Evolutionary conservation across 2,113 vertebrate species (phyloP).

Genomic region (Daphoenositta chrysoptera): DNA sequence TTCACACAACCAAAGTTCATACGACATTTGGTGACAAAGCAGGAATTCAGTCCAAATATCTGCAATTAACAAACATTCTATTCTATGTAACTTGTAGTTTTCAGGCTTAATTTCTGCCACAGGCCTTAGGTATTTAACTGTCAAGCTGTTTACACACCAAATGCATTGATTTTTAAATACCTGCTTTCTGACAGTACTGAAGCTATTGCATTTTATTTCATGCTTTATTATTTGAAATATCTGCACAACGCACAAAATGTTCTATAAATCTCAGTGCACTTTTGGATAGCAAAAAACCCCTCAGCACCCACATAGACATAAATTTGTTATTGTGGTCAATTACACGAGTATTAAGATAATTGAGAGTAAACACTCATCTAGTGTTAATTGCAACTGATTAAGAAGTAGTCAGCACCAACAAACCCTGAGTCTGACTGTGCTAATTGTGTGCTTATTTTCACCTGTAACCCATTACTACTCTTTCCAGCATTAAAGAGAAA

Average conservation of each 20-base stretch:
- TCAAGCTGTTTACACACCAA: not conserved
- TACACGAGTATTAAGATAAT: not conserved
- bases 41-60: not conserved
- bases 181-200: not conserved
- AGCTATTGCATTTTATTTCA: not conserved
- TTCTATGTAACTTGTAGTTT: not conserved
- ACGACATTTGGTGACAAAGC: not conserved
- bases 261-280: not conserved
- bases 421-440: not conserved
- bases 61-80: not conserved
- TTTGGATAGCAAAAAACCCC: not conserved
- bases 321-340: constrained; percentile 36
- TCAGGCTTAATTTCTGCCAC: not conserved
- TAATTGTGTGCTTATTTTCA: constrained; percentile 55
- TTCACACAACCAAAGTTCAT: not conserved
- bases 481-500: not conserved
- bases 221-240: not conserved
- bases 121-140: not conserved
- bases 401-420: constrained; percentile 32
- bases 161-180: not conserved
- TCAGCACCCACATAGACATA: not conserved
- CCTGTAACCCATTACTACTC: constrained; percentile 14
- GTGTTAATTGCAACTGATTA: constrained; percentile 53
- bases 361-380: constrained; percentile 48
- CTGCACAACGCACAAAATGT: not conserved